Evolutionary conservation across 2,113 vertebrate genomes (phyloP).

Genomic region (Dasyprocta punctata): DNA sequence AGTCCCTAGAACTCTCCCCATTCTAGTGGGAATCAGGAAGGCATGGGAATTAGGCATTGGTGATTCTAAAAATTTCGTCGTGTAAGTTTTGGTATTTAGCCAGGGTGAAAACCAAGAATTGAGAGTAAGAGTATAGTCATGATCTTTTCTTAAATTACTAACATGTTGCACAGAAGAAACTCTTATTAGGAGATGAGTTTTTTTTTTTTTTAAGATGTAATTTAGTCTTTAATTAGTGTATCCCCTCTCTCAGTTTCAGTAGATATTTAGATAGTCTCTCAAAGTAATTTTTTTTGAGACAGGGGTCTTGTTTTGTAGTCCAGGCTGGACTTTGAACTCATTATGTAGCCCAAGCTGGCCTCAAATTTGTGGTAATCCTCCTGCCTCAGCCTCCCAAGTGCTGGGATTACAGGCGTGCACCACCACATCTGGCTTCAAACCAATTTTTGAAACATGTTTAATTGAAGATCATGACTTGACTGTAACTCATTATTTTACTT

Average conservation of each 20-base stretch:
- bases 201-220: background rate
- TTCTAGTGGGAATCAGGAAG: background rate
- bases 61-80: background rate
- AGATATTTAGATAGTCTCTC: conserved; percentile 30
- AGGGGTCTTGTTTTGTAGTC: background rate
- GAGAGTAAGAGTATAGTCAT: background rate
- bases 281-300: background rate
- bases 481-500: conserved; percentile 56
- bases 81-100: background rate
- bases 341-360: background rate
- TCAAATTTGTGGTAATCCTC: background rate
- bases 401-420: background rate
- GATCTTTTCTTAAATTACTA: conserved; percentile 43
- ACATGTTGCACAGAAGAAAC: conserved; percentile 19
- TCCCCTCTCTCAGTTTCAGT: conserved; percentile 10
- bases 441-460: conserved; percentile 20
- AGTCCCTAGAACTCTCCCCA: background rate
- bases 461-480: conserved; percentile 48
- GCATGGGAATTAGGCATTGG: background rate
- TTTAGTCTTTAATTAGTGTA: background rate
- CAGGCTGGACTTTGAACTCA: background rate
- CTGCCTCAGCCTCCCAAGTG: background rate
- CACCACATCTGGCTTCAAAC: background rate
- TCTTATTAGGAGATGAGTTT: background rate
- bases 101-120: background rate